Evolutionary conservation across 2,113 vertebrate species (phyloP).

Genomic region (Bombycilla garrulus): DNA sequence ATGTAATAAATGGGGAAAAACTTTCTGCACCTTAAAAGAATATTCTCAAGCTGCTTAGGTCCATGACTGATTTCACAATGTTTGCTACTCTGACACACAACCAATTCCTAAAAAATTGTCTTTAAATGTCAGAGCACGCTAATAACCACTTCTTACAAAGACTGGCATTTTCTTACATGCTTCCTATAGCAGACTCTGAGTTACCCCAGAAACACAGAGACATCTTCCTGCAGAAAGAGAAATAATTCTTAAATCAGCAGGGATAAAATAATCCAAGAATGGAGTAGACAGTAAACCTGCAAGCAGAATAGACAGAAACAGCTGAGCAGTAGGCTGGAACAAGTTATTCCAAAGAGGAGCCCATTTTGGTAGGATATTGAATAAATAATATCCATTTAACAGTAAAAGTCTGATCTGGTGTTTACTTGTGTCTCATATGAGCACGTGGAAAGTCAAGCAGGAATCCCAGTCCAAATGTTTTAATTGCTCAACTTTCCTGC

Average conservation of each 20-base stretch:
- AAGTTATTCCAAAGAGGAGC: neutral
- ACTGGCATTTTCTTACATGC: neutral
- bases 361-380: neutral
- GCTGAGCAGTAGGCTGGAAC: neutral
- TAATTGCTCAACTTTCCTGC: neutral
- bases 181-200: neutral
- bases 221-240: neutral
- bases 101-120: neutral
- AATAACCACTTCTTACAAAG: neutral
- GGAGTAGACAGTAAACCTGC: neutral
- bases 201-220: neutral
- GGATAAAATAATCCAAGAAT: neutral
- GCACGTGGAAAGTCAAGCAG: neutral
- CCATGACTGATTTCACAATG: neutral
- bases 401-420: neutral
- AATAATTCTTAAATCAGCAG: neutral
- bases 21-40: neutral
- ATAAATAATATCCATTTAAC: neutral
- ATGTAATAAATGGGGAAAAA: fast-evolving
- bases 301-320: neutral
- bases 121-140: neutral
- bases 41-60: neutral
- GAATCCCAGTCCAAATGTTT: neutral
- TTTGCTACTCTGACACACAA: neutral
- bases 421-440: neutral